Evolutionary conservation across 2,888 invertebrate species (phyloP), one percentile per base, ranked within the genome.

Genomic region (Drosophila paucipuncta): DNA sequence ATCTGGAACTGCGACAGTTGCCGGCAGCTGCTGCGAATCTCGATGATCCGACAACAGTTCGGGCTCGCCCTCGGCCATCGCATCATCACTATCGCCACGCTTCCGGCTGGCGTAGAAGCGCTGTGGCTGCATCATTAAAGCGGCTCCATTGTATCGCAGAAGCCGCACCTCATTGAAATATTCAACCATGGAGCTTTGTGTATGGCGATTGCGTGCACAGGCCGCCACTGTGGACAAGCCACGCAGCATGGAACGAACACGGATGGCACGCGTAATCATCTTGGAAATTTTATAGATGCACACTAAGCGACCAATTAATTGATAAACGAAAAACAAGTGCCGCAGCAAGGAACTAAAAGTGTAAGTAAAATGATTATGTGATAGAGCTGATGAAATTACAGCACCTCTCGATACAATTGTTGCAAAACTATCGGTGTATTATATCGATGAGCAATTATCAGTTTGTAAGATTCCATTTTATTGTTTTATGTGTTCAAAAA

Each of bases 1-100:
- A 93, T 99, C 99, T 0, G 99, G 99, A 35, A 99, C 97, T 22
- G 97, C 97, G 55, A 98, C 97, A 0, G 98, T 97, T 0, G 98
- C 98, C 57, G 98, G 97, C 76, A 98, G 78, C 43, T 92, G 82
- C 39, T 92, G 92, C n/a, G 41, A 41, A 54, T 92, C 92, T 6
- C 81, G 75, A 18, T 90, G 75, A 7, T 89, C 86, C 4, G 63
- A 16, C n/a, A 92, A 86, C 3, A 83, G 6, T 37, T 89, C 91
- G 0, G 90, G 64, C 9, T 71, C 68, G 2, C 57, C 69, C 1
- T 89, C 88, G 1, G 66, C 37, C 33, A 67, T 70, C 2, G 72
- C 72, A 1, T 80, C 85, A 10, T 90, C 90, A 13, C 73, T 39
- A 49, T 90, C 87, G 18, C 76, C 78, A 16, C 83, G 78, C 43